phyloP scores from a whole-genome alignment of 2,888 invertebrate genomes.

The Ormyrus labotus region DNA sequence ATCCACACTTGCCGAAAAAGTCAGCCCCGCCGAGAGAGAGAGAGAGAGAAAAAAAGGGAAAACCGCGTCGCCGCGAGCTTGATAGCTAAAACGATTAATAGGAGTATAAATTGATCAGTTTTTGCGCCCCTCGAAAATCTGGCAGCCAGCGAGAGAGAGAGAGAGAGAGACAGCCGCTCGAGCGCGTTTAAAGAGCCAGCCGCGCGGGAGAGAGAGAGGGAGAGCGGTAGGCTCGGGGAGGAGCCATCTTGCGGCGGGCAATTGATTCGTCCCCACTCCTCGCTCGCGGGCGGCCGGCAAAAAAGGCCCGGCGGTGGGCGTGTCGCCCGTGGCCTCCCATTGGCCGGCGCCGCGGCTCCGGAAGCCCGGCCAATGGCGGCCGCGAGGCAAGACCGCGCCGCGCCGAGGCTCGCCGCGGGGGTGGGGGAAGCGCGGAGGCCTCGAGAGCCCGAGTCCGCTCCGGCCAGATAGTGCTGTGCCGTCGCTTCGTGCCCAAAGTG shows the following conservation, averaged over 20 bases:
- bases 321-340: conserved; percentile 36
- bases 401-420: not conserved
- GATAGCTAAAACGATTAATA: conserved; percentile 53
- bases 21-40: too few relatives aligned
- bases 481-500: conserved; percentile 70
- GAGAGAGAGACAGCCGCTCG: not conserved
- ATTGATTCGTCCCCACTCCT: conserved; percentile 74
- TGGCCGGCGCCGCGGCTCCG: conserved; percentile 54
- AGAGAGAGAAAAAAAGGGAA: not conserved
- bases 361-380: conserved; percentile 53
- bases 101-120: conserved; percentile 56
- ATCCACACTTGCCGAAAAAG: too few relatives aligned
- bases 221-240: conserved; percentile 63
- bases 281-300: conserved; percentile 54
- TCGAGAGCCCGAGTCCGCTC: conserved; percentile 58
- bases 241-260: conserved; percentile 76
- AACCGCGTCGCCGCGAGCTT: not conserved
- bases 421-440: conserved; percentile 47
- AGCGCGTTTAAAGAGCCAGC: not conserved
- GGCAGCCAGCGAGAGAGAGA: conserved; percentile 23
- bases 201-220: conserved; percentile 13
- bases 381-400: not conserved
- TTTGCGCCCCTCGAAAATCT: conserved; percentile 36
- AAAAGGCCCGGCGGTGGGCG: conserved; percentile 57
- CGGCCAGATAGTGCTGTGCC: conserved; percentile 75